These are phyloP conservation scores for Stenoptilia bipunctidactyla DNA, from an alignment of 2,888 invertebrate genomes.

Conservation along the genomic window DNA sequence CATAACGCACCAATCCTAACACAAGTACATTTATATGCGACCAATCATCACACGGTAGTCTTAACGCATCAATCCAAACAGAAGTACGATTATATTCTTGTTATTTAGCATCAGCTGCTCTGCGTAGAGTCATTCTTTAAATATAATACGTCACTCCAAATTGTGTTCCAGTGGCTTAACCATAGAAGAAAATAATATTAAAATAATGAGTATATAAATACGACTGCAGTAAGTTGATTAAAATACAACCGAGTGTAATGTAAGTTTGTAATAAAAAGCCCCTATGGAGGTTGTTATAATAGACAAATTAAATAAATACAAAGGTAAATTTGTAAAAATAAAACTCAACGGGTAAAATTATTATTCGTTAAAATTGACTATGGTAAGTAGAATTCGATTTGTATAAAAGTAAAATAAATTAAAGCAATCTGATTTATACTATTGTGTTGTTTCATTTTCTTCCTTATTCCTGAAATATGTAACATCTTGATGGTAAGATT, in stretches of 20 bases:
- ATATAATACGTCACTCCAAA: conserved; percentile 3
- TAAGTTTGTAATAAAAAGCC: conserved; percentile 65
- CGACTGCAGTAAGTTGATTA: conserved; percentile 53
- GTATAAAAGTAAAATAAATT: conserved; percentile 71
- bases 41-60: no score
- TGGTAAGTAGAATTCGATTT: conserved; percentile 71
- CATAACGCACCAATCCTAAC: no score
- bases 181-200: conserved; percentile 48
- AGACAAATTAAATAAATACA: conserved; percentile 48
- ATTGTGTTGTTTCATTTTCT: conserved; percentile 40
- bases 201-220: conserved; percentile 42
- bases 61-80: no score
- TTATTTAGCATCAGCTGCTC: no score
- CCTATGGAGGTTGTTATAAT: conserved; percentile 70
- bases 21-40: no score
- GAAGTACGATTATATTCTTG: no score
- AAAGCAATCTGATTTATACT: conserved; percentile 72
- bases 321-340: conserved; percentile 66
- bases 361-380: conserved; percentile 70
- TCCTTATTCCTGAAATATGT: conserved; percentile 1
- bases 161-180: conserved; percentile 34
- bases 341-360: conserved; percentile 61
- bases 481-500: conserved; percentile 6
- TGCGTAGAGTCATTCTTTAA: no score
- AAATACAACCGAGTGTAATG: conserved; percentile 57